phyloP scores from a whole-genome alignment of 2,113 vertebrate genomes.

The Corythaixoides concolor region DNA sequence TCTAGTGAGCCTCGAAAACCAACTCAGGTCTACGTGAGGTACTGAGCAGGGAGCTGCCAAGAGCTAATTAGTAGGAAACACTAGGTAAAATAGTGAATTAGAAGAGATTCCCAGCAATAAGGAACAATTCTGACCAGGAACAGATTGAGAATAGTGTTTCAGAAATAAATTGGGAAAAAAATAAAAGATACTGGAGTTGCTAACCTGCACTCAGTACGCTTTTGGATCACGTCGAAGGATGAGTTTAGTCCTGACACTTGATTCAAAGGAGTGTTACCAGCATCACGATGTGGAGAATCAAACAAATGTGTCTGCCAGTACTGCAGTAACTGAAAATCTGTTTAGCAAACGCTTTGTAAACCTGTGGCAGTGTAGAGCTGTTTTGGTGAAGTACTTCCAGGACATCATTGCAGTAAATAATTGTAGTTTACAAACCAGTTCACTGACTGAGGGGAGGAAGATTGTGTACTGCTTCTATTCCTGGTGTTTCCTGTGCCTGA shows the following conservation, averaged over 20 bases:
- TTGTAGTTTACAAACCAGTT: background rate
- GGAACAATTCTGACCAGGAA: background rate
- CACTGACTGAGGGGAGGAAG: background rate
- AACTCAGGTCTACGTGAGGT: rapidly evolving
- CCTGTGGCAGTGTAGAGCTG: background rate
- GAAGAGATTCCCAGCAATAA: background rate
- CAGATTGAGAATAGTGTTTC: background rate
- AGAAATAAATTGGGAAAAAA: background rate
- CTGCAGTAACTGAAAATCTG: background rate
- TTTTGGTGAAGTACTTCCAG: background rate
- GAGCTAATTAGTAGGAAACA: background rate
- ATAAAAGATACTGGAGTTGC: background rate
- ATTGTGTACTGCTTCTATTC: background rate
- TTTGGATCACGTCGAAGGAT: background rate
- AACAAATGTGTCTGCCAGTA: background rate
- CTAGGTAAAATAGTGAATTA: background rate
- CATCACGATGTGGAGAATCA: background rate
- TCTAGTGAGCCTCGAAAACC: rapidly evolving
- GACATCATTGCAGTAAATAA: background rate
- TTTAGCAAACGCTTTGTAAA: background rate
- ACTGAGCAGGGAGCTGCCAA: background rate
- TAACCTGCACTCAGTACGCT: background rate
- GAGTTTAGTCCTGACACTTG: background rate
- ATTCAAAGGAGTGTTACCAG: background rate
- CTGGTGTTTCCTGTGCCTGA: background rate